A percentile compares a stretch with the other conserved stretches of the same genome.
Evolutionary conservation across 2,888 invertebrate genomes (phyloP).

Genomic region (Drosophila yooni): DNA sequence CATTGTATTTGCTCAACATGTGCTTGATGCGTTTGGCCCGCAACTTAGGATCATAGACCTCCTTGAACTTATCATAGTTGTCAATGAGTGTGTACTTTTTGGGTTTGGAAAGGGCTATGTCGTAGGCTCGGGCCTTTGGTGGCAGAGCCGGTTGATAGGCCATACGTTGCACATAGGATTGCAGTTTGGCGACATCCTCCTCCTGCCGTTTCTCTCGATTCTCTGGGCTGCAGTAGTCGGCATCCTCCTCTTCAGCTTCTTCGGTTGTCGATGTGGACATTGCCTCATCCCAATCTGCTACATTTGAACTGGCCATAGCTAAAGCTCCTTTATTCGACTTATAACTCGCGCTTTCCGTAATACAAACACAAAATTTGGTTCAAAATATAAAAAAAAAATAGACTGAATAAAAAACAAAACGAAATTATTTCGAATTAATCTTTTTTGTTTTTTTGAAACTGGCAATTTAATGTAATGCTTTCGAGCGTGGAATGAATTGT

Average conservation of each 20-base stretch:
- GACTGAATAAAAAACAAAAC: background rate
- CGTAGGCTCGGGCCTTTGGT: conserved; percentile 57
- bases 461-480: conserved; percentile 45
- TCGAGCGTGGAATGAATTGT: conserved; percentile 32
- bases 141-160: conserved; percentile 76
- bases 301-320: conserved; percentile 67
- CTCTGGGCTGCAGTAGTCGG: conserved; percentile 62
- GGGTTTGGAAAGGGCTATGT: conserved; percentile 70
- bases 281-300: conserved; percentile 76
- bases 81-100: conserved; percentile 48
- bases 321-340: background rate
- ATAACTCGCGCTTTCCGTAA: background rate
- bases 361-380: conserved; percentile 15
- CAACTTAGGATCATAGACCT: conserved; percentile 67
- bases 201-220: conserved; percentile 52
- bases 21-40: conserved; percentile 73
- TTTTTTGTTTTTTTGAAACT: conserved; percentile 29
- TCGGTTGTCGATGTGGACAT: conserved; percentile 57
- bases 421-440: conserved; percentile 6
- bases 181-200: conserved; percentile 66
- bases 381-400: conserved; percentile 1
- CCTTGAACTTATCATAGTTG: conserved; percentile 67
- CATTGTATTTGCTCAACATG: conserved; percentile 63
- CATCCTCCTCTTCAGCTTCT: conserved; percentile 54
- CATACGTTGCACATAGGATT: conserved; percentile 76